phyloP scores from a whole-genome alignment of 2,888 invertebrate species.

The Pristionchus fissidentatus region DNA sequence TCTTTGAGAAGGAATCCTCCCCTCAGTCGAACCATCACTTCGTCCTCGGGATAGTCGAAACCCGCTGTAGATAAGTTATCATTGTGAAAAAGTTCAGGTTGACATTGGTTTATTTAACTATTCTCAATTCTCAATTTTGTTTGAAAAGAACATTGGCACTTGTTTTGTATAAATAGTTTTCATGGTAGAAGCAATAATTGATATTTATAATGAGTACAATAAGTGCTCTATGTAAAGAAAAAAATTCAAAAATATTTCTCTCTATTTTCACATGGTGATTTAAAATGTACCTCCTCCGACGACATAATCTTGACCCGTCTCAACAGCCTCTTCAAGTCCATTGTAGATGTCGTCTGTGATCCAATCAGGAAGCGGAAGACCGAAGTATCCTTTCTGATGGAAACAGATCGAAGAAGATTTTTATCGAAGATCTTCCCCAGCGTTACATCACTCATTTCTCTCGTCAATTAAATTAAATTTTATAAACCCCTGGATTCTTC shows the following conservation, averaged over 20 bases:
- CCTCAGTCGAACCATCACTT: slow-evolving; percentile 47
- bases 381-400: slow-evolving; percentile 29
- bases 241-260: not conserved
- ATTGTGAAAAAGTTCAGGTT: too few species aligned
- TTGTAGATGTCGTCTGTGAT: slow-evolving; percentile 38
- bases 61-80: slow-evolving; percentile 44
- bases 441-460: not conserved
- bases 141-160: not conserved
- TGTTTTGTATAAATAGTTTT: not conserved
- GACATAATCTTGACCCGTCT: slow-evolving; percentile 37
- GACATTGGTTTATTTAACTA: too few species aligned
- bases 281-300: slow-evolving; percentile 41
- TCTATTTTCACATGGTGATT: too few species aligned
- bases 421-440: too few species aligned
- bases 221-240: too few species aligned
- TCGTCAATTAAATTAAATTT: not conserved
- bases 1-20: slow-evolving; percentile 52
- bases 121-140: too few species aligned
- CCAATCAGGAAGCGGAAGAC: slow-evolving; percentile 42
- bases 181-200: not conserved
- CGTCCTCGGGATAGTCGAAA: slow-evolving; percentile 50
- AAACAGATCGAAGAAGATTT: not conserved
- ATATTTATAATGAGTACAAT: not conserved
- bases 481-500: too few species aligned
- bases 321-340: not conserved